phyloP scores from a whole-genome alignment of 2,797 vertebrate species.

The Vultur gryphus region DNA sequence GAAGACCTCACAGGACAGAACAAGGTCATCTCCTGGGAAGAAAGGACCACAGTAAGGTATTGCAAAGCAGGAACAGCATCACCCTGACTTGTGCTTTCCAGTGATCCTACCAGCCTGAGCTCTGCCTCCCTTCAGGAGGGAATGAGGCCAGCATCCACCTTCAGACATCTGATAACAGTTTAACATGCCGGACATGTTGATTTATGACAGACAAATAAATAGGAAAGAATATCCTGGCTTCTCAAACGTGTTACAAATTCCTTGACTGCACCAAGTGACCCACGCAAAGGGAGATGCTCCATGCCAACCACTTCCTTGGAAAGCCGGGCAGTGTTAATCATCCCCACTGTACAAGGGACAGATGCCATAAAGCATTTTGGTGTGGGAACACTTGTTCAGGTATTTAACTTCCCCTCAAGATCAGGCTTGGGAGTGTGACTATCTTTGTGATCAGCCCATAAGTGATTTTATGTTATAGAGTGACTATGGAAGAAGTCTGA shows the following conservation, averaged over 20 bases:
- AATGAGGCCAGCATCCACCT: not conserved
- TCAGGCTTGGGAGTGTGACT: not conserved
- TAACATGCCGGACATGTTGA: not conserved
- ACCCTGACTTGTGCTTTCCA: not conserved
- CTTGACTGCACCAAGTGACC: not conserved
- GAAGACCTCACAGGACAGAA: constrained; percentile 69
- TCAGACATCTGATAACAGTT: not conserved
- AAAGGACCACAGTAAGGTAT: not conserved
- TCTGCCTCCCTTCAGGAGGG: not conserved
- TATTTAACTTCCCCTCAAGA: not conserved
- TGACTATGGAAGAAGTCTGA: not conserved
- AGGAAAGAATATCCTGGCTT: not conserved
- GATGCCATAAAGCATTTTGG: not conserved
- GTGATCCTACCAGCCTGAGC: not conserved
- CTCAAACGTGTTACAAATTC: not conserved
- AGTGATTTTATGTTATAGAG: not conserved
- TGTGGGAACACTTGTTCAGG: not conserved
- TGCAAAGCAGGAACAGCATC: not conserved
- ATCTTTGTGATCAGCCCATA: not conserved
- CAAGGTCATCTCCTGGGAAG: constrained; percentile 71
- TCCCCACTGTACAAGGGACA: not conserved
- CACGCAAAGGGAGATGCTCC: not conserved
- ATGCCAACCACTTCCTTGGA: not conserved
- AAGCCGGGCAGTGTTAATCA: not conserved
- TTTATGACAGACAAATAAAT: not conserved